phyloP scores from a whole-genome alignment of 2,113 vertebrate genomes.

The Triplophysa tibetana region DNA sequence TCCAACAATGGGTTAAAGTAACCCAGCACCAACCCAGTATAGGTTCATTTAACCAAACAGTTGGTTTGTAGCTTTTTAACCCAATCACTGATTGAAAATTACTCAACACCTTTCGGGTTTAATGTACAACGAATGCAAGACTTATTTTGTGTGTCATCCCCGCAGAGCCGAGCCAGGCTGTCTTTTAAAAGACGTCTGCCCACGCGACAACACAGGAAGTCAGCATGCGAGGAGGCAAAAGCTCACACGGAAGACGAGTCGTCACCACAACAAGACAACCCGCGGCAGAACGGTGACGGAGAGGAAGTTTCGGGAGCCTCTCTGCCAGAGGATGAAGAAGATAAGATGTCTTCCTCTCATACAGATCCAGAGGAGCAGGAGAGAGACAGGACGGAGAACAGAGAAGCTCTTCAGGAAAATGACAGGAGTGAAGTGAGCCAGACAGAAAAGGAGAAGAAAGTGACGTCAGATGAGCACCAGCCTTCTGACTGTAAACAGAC shows the following conservation, averaged over 20 bases:
- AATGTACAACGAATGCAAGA: not conserved
- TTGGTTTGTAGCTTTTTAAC: no score
- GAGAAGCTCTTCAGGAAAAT: slow-evolving; percentile 31
- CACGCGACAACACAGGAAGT: slow-evolving; percentile 74
- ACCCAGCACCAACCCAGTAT: no score
- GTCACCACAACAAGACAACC: slow-evolving; percentile 51
- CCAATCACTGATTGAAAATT: no score
- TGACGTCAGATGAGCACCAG: slow-evolving; percentile 23
- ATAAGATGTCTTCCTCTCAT: slow-evolving; percentile 11
- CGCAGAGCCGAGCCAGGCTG: slow-evolving; percentile 72
- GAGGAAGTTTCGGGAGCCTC: slow-evolving; percentile 52
- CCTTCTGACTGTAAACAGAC: slow-evolving; percentile 33
- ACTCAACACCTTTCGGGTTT: not conserved
- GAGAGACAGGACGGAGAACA: slow-evolving; percentile 50
- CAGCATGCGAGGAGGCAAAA: slow-evolving; percentile 62
- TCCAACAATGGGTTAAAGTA: no score
- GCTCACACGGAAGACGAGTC: slow-evolving; percentile 15
- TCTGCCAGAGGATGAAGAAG: slow-evolving; percentile 37
- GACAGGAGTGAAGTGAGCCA: slow-evolving; percentile 26
- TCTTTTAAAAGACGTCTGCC: slow-evolving; percentile 76
- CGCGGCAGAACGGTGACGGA: slow-evolving; percentile 57
- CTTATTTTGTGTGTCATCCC: not conserved
- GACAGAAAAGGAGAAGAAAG: not conserved
- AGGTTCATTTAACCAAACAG: no score
- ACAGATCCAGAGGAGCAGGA: slow-evolving; percentile 47